These are phyloP conservation scores for Threskiornis aethiopicus DNA, from an alignment of 2,797 vertebrate genomes.

Conservation along the genomic window DNA sequence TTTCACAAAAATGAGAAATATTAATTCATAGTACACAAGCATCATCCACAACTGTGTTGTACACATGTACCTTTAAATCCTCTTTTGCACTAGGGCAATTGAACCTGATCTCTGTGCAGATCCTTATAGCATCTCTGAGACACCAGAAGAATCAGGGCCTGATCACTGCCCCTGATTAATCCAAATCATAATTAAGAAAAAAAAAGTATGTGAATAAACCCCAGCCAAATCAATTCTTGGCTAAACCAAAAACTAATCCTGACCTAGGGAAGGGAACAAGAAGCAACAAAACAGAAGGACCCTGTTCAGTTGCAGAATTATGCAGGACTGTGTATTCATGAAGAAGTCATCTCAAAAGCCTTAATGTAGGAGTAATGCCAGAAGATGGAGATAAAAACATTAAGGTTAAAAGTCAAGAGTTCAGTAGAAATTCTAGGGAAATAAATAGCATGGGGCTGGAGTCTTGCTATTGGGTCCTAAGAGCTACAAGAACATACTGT, in stretches of 20 bases:
- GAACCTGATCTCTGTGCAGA: not conserved
- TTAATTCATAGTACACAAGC: not conserved
- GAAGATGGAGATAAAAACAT: not conserved
- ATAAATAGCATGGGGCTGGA: not conserved
- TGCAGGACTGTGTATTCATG: not conserved
- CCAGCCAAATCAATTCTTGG: not conserved
- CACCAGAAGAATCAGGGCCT: not conserved
- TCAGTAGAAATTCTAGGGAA: not conserved
- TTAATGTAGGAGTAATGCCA: not conserved
- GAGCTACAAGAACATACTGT: fast-evolving
- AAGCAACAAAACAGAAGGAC: not conserved
- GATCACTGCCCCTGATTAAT: not conserved
- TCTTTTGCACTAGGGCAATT: not conserved
- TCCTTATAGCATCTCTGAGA: not conserved
- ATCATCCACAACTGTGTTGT: not conserved
- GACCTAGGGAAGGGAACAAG: not conserved
- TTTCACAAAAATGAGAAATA: not conserved
- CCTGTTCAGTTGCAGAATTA: not conserved
- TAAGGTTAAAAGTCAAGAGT: not conserved
- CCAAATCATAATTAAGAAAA: not conserved
- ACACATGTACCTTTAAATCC: not conserved
- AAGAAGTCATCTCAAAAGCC: not conserved
- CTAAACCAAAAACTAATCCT: not conserved
- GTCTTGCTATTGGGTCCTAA: not conserved
- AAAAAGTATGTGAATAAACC: not conserved